Evolutionary conservation across 2,113 vertebrate genomes (phyloP).

Genomic region (Dipodomys merriami): DNA sequence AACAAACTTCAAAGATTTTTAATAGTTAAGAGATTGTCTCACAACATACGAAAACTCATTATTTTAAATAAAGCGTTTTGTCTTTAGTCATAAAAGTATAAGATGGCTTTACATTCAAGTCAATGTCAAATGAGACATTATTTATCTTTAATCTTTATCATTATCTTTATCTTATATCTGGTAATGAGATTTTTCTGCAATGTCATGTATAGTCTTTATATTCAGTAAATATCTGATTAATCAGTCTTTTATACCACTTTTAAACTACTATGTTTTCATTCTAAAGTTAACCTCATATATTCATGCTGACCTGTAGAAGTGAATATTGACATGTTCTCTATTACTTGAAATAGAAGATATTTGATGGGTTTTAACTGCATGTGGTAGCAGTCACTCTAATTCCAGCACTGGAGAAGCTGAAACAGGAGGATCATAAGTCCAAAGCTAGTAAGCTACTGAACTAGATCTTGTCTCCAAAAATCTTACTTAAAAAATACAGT

Average conservation of each 20-base stretch:
- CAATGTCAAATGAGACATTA: background rate
- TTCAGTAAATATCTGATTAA: slow-evolving; percentile 10
- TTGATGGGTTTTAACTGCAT: too few relatives aligned
- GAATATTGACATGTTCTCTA: background rate
- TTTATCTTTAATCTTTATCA: background rate
- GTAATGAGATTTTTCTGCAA: background rate
- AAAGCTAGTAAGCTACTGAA: too few relatives aligned
- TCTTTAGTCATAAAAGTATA: slow-evolving; percentile 22
- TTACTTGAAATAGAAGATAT: background rate
- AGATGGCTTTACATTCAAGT: slow-evolving; percentile 5
- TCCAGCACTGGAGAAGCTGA: too few relatives aligned
- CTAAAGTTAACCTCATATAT: slow-evolving; percentile 56
- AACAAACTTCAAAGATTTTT: background rate
- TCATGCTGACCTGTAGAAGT: slow-evolving; percentile 43
- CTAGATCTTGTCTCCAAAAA: too few relatives aligned
- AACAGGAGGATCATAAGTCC: too few relatives aligned
- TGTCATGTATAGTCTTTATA: background rate
- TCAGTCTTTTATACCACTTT: background rate
- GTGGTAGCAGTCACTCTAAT: too few relatives aligned
- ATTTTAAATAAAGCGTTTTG: slow-evolving; percentile 36
- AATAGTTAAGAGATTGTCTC: background rate
- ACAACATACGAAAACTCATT: background rate
- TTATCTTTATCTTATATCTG: background rate
- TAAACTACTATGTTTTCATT: background rate
- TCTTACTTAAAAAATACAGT: background rate